Percentiles rank a stretch among this genome's conserved stretches.
These are phyloP conservation scores for Polypedilum pembai DNA, from an alignment of 1,140 invertebrate species.

Conservation along the genomic window DNA sequence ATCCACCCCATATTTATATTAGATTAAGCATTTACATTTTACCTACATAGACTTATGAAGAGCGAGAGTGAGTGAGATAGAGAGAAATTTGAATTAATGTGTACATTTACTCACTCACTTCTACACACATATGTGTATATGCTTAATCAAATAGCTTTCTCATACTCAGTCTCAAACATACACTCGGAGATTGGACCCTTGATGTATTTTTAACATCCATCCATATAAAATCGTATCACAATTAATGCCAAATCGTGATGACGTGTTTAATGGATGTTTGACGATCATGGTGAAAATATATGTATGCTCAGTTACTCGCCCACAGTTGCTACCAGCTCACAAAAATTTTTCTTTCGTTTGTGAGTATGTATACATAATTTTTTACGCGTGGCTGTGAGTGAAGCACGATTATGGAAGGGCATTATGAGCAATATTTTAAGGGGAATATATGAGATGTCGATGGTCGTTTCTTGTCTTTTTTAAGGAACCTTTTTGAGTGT, in stretches of 20 bases:
- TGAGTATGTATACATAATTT: too few relatives aligned
- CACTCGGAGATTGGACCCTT: background rate
- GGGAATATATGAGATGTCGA: too few relatives aligned
- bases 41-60: background rate
- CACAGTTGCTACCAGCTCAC: too few relatives aligned
- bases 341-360: too few relatives aligned
- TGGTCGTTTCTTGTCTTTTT: too few relatives aligned
- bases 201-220: conserved; percentile 5
- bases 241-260: conserved; percentile 12
- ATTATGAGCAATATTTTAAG: too few relatives aligned
- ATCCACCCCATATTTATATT: background rate
- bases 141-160: background rate
- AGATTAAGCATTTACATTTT: conserved; percentile 5
- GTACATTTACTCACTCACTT: background rate
- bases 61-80: background rate
- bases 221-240: background rate
- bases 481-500: too few relatives aligned
- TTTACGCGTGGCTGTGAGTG: too few relatives aligned
- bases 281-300: background rate
- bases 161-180: too few relatives aligned
- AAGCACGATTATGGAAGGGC: too few relatives aligned
- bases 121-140: background rate
- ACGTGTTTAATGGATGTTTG: conserved; percentile 17
- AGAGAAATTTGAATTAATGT: background rate
- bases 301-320: too few relatives aligned